Percentiles rank a stretch among this genome's conserved stretches.
Conservation (phyloP, 2,888 invertebrate genomes). For the Xanthorhoe spadicearia region DNA sequence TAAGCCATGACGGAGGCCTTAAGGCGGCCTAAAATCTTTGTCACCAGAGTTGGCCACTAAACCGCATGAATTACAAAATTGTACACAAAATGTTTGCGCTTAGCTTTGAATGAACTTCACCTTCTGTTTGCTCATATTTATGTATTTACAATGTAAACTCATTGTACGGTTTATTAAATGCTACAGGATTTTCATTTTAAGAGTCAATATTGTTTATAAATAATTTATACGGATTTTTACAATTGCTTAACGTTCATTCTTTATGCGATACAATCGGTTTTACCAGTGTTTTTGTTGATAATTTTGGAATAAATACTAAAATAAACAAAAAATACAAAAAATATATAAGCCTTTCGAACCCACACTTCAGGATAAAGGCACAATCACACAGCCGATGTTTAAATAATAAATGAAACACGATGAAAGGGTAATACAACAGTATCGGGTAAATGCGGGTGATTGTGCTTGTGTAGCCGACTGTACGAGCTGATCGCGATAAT, state of each 20-base stretch:
- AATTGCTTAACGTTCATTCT: background rate
- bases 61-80: conserved; percentile 64
- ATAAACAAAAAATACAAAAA: no score
- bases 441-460: conserved; percentile 17
- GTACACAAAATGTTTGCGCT: conserved; percentile 46
- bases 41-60: no score
- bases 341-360: background rate
- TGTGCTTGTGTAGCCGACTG: conserved; percentile 15
- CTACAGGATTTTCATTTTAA: background rate
- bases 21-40: no score
- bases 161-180: conserved; percentile 1
- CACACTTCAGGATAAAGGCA: background rate
- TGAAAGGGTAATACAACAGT: background rate
- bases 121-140: conserved; percentile 32
- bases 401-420: background rate
- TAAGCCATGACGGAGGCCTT: no score
- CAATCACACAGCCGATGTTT: background rate
- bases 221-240: background rate
- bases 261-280: no score
- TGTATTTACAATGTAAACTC: conserved; percentile 14
- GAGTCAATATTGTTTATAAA: background rate
- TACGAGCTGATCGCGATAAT: conserved; percentile 11
- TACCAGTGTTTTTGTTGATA: no score
- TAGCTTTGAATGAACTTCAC: conserved; percentile 54
- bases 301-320: no score